These are phyloP conservation scores for Genyomyrus donnyi DNA, from an alignment of 2,113 vertebrate genomes.

Conservation along the genomic window DNA sequence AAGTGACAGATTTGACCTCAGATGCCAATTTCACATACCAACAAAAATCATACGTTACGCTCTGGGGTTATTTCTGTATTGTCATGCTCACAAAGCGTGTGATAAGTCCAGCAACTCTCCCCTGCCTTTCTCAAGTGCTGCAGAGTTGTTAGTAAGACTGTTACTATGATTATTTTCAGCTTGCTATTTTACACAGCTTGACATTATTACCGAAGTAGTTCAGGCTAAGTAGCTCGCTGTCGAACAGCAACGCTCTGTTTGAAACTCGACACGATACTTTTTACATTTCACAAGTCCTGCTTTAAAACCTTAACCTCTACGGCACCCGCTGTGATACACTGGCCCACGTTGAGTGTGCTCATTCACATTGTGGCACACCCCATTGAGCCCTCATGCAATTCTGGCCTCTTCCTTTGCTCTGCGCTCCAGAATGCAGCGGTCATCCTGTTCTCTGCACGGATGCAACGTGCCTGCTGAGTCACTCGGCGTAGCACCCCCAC, in stretches of 20 bases:
- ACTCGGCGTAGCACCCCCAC: background rate
- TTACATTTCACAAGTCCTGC: background rate
- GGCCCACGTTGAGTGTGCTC: background rate
- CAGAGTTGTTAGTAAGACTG: background rate
- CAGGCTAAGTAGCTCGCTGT: background rate
- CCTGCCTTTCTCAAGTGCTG: background rate
- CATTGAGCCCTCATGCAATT: background rate
- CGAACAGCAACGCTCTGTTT: background rate
- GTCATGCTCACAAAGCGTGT: background rate
- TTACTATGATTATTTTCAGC: background rate
- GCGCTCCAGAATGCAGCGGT: background rate
- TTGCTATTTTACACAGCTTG: background rate
- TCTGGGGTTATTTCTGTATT: background rate
- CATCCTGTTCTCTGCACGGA: background rate
- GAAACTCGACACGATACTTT: background rate
- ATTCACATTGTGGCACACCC: background rate
- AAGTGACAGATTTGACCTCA: background rate
- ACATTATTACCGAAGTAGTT: background rate
- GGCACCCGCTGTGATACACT: background rate
- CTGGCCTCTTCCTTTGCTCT: background rate
- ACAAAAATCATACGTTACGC: background rate
- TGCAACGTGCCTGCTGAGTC: conserved; percentile 9
- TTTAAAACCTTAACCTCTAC: background rate
- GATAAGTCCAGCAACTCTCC: background rate
- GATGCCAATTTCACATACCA: background rate